These are phyloP conservation scores for Rhabdornis inornatus DNA, from an alignment of 2,113 vertebrate species.

Conservation along the genomic window DNA sequence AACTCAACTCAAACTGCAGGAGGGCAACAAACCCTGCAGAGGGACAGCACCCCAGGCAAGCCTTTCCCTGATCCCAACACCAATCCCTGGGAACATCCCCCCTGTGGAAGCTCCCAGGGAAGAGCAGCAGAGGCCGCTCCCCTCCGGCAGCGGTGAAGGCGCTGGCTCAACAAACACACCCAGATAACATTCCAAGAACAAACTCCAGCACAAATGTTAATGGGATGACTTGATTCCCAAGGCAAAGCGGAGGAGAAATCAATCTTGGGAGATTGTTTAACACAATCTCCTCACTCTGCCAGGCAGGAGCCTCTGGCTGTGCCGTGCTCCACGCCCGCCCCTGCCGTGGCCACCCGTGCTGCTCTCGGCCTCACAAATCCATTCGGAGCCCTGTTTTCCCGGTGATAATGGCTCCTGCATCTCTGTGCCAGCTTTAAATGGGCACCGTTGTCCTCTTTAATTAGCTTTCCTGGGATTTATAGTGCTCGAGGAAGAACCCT, in stretches of 20 bases:
- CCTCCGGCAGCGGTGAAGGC: accelerated
- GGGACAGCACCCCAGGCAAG: not conserved
- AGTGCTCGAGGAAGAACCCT: not conserved
- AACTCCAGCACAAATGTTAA: not conserved
- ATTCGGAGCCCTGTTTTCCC: not conserved
- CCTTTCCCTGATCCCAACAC: accelerated
- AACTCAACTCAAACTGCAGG: not conserved
- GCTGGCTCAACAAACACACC: not conserved
- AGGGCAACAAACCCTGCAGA: not conserved
- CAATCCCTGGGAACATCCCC: not conserved
- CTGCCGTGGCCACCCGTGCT: accelerated
- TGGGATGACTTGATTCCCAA: constrained; percentile 34
- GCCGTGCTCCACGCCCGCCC: not conserved
- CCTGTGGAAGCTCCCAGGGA: not conserved
- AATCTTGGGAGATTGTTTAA: not conserved
- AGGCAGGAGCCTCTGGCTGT: not conserved
- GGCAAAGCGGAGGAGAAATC: not conserved
- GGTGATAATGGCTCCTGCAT: not conserved
- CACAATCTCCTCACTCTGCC: not conserved
- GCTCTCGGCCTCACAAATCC: not conserved
- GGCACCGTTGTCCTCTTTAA: constrained; percentile 44
- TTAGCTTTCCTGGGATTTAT: constrained; percentile 53
- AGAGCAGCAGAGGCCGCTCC: not conserved
- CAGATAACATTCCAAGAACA: not conserved
- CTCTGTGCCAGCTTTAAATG: constrained; percentile 44